Base-by-base conservation (phyloP, 1,140 invertebrate species). In the Orchesella cincta region DNA sequence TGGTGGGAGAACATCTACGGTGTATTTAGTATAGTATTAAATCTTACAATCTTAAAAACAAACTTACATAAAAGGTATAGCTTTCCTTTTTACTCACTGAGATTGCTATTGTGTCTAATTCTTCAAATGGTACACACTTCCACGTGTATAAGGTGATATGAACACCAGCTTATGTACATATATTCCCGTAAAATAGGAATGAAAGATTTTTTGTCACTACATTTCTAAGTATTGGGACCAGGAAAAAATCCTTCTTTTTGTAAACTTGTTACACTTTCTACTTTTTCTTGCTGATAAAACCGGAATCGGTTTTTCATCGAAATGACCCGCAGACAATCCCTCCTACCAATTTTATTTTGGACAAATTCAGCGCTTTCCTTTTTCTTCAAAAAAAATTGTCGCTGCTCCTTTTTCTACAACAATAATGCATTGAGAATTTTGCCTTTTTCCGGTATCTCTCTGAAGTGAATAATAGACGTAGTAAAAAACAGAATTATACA, bases 311-410 rank as follows among this genome's bases (percentile, higher is more conserved):
- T 82, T 80, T 80, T 80, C 81, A 82, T 79, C 78, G 79, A 79
- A 82, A 82, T 82, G 81, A 82, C 81, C 81, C 77, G 81, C 78
- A 82, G 81, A 80, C 77, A 80, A 82, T 82, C 78, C 78, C 72
- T 75, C 73, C 74, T 77, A 46, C 64, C 76, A 77, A 76, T 78
- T 80, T 78, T 76, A 70, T 78, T 80, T 80, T 57, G 51, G 81
- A 82, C 81, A 82, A 82, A 82, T 82, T 82, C 81, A 82, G 81
- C 79, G 78, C 71, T 76, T 80, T 80, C 79, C 62, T 57, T 57
- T 57, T 57, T 57, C 23, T n/a, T 57, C 23, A 57, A 57, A 57
- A 67, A n/a, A 57, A 23, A 62, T 62, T 62, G 54, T 62, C 16
- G 54, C 12, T 62, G 12, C 8, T n/a, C 54, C 39, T 46, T 46